Conservation (phyloP, 2,888 invertebrate genomes). For the Eupithecia insigniata region DNA sequence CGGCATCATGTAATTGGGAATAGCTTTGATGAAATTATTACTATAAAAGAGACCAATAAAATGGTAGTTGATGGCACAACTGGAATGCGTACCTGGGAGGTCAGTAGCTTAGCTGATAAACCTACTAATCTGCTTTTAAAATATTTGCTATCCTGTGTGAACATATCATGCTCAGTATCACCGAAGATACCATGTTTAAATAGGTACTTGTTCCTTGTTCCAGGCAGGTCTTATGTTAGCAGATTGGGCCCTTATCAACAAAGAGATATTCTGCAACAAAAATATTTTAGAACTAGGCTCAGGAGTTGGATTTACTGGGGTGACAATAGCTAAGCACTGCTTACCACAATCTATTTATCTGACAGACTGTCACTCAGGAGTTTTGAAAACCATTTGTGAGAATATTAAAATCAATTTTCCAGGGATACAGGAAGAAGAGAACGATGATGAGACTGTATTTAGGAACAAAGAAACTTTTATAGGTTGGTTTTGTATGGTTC, state of each 20-base stretch:
- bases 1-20: conserved; percentile 85
- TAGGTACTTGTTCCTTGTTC: conserved; percentile 46
- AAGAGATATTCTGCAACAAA: conserved; percentile 79
- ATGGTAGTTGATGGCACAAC: conserved; percentile 92
- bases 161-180: no score
- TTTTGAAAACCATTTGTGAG: conserved; percentile 85
- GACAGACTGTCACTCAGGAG: conserved; percentile 88
- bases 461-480: conserved; percentile 46
- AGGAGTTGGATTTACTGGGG: conserved; percentile 89
- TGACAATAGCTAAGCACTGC: conserved; percentile 84
- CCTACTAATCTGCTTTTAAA: neutral
- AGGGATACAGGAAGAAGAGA: conserved; percentile 38
- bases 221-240: conserved; percentile 88
- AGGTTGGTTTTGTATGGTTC: conserved; percentile 47
- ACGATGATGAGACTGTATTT: conserved; percentile 43
- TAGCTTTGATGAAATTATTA: conserved; percentile 71
- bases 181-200: neutral
- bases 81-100: conserved; percentile 91
- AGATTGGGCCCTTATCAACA: conserved; percentile 87
- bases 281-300: conserved; percentile 89
- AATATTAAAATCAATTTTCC: conserved; percentile 87
- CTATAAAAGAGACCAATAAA: conserved; percentile 87
- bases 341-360: conserved; percentile 82
- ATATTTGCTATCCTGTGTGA: no score
- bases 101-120: conserved; percentile 52